A percentile compares a stretch with the other conserved stretches of the same genome.
phyloP scores from a whole-genome alignment of 1,140 invertebrate genomes.

The Helicoverpa armigera region DNA sequence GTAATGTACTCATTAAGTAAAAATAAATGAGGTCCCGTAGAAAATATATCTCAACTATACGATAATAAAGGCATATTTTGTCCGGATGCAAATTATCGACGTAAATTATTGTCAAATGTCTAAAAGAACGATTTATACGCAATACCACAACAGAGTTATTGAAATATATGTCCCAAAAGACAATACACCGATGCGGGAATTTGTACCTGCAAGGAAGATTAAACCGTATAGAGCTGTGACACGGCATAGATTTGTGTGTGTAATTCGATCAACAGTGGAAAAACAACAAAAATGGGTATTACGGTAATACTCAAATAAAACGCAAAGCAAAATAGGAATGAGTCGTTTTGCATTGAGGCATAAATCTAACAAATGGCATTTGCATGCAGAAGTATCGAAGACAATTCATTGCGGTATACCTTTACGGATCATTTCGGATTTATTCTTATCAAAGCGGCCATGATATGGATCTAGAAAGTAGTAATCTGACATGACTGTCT shows the following conservation, averaged over 20 bases:
- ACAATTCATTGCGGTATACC: slow-evolving; percentile 61
- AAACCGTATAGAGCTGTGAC: slow-evolving; percentile 42
- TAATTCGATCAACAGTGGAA: slow-evolving; percentile 51
- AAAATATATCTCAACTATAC: slow-evolving; percentile 51
- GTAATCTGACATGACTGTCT: not conserved
- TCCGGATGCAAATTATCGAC: slow-evolving; percentile 72
- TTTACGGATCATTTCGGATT: slow-evolving; percentile 50
- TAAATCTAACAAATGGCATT: slow-evolving; percentile 74
- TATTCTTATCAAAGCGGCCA: slow-evolving; percentile 40
- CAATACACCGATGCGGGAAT: slow-evolving; percentile 60
- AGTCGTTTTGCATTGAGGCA: slow-evolving; percentile 69
- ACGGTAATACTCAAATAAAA: slow-evolving; percentile 72
- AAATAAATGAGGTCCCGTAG: slow-evolving; percentile 36
- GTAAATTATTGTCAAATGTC: slow-evolving; percentile 79
- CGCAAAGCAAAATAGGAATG: slow-evolving; percentile 72
- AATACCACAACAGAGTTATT: slow-evolving; percentile 75
- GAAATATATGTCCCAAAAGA: slow-evolving; percentile 81
- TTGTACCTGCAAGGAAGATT: slow-evolving; percentile 42
- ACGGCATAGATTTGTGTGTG: slow-evolving; percentile 48
- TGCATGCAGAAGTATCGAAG: slow-evolving; percentile 64
- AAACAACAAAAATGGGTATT: slow-evolving; percentile 72
- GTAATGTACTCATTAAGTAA: slow-evolving; percentile 44
- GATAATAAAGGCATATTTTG: slow-evolving; percentile 64
- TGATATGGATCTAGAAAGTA: slow-evolving; percentile 30
- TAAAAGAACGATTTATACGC: slow-evolving; percentile 79